Base-by-base conservation (phyloP, 2,113 vertebrate genomes). In the Grallaria varia region DNA sequence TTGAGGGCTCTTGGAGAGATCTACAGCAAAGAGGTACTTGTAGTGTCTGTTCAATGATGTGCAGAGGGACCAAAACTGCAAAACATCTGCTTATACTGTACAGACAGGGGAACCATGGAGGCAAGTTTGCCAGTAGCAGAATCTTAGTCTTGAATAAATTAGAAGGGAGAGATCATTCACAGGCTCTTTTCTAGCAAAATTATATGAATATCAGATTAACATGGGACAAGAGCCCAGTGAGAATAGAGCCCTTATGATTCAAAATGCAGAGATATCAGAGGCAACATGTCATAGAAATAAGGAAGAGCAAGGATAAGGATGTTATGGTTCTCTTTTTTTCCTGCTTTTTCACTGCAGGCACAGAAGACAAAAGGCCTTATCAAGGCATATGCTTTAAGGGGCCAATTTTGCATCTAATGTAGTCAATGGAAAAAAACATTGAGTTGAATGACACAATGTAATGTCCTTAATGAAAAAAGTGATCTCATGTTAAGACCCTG, bases 71-170 rank as follows among this genome's bases (percentile, higher is more conserved):
- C n/a, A 52, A 75, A 96, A 94, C 86, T 96, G 83, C 90, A 95
- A 95, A 97, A 96, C 95, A 97, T 94, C 97, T 97, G 95, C 91
- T 78, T 92, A 83, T 94, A 49, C 78, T 87, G 72, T 91, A 87
- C 79, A 96, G 92, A 63, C 94, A 88, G 42, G 72, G 87, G 81
- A 97, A 92, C 71, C 50, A 60, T 89, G 75, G 75, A 96, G 76
- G 87, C 64, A 94, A 93, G 72, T 96, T 97, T 95, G 95, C 94
- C 93, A 87, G 89, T 95, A 96, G 94, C 97, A 96, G 96, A 96
- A 94, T 94, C 91, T 93, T 95, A 96, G 81, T 95, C 91, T 90
- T 95, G 91, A 96, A 97, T 97, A 97, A 95, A 97, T 97, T 96
- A 96, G 89, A 93, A 94, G 92, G 72, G 22, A 95, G 53, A 93